Evolutionary conservation across 2,113 vertebrate species (phyloP), one percentile per base, ranked within the genome.

Genomic region (Grallaria varia): DNA sequence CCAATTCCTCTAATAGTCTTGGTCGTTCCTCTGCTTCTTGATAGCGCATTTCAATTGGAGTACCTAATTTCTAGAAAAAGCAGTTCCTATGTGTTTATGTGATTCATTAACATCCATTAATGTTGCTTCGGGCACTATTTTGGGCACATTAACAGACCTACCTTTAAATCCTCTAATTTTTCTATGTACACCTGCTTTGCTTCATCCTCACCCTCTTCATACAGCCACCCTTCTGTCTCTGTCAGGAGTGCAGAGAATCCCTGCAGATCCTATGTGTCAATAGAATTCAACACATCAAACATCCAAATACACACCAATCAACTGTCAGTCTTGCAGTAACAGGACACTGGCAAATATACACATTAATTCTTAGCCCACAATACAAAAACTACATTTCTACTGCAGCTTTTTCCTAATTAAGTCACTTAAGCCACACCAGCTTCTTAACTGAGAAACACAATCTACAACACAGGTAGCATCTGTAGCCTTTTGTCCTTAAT

Each of bases 171-270:
- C 49, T 97, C 98, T 58, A 98, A 55, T 87, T 98, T 99, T 77
- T 98, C 97, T 44, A 98, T 80, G 1, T 99, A 98, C 10, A 98
- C 98, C 60, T 98, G 98, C 56, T 98, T 98, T 12, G 97, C 96
- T 93, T 98, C 98, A 85, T 98, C 98, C 74, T 98, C 98, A 35
- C 98, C 98, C 73, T 99, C 98, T 80, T 98, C 98, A 79, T 98
- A 98, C 5, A 98, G 96, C 98, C 98, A 98, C 85, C 98, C 97
- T 96, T 98, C 98, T 37, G 98, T 98, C 87, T 98, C 96, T 10
- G 97, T 97, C 42, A 98, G 96, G 25, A 98, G 97, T 7, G 95
- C 95, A 84, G 97, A 95, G 91, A 98, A 98, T 15, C 89, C 92
- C 5, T 97, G 93, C 75, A 98, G 98, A 80, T 98, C 98, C 98